Base-by-base conservation (phyloP, 1,140 invertebrate genomes). In the Heliconius hermathena region DNA sequence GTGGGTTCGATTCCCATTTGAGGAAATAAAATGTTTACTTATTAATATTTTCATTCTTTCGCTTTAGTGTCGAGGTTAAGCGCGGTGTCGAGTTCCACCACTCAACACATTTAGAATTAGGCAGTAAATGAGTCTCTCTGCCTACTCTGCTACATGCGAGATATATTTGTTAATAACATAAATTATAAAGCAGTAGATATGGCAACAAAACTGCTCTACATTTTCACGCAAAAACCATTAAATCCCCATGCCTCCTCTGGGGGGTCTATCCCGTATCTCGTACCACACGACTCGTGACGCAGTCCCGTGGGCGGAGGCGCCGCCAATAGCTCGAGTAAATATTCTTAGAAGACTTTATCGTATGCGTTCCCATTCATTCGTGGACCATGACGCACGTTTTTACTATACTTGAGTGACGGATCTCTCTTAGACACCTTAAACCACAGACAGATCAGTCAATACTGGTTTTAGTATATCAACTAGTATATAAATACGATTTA, bases 301-400 rank as follows among this genome's bases (percentile, higher is more conserved):
- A 81, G 82, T 81, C 29, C 76, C 83, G 90, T 92, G 84, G 90
- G 88, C 81, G 85, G 81, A 78, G 85, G 88, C 91, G 90, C 90
- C 91, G 90, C 89, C 90, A 81, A 80, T 77, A 84, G 82, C 87
- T 86, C 88, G 87, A 89, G 91, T 91, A 91, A 92, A 93, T 93
- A 91, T 92, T 91, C 87, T 81, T 75, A 88, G 91, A 93, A 89
- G 83, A 89, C 81, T 90, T 87, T 90, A 91, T 90, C 89, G 79
- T 85, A 85, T 83, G 88, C 88, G 84, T 80, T 85, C 75, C 89
- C 88, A 93, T 88, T 90, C 91, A 91, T 91, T 89, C 88, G 89
- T 91, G 89, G 87, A 82, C 91, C 81, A 75, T 90, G 87, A 86
- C 87, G 83, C 87, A 85, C 79, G 77, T 71, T 83, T 38, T 71